Base-by-base conservation (phyloP, 2,888 invertebrate genomes). In the Hirtodrosophila duncani region DNA sequence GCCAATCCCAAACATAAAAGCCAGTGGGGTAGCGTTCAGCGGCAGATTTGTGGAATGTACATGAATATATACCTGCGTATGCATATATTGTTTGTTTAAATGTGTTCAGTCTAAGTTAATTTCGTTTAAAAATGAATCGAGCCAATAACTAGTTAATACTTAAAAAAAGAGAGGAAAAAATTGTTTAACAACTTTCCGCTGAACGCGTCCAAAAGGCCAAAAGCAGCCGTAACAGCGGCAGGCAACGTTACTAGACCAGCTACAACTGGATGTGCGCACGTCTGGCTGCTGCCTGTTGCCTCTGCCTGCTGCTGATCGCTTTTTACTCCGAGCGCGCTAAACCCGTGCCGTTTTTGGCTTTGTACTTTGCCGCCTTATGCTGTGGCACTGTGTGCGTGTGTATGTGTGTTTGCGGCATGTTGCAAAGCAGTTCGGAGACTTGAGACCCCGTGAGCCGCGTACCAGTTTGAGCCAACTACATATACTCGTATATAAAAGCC, bases 341-440 rank as follows among this genome's bases (percentile, higher is more conserved):
- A 71, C 84, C 85, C 84, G 84, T 84, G 84, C 84, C 84, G 83
- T 82, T 83, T 83, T 77, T 56, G 57, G 56, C 83, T 84, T 84
- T 84, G 84, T 79, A 75, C 75, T 83, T 72, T 79, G 83, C 84
- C 84, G 84, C 59, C 62, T 59, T 24, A 11, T 39, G 30, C 16
- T 31, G 31, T 9, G 11, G 31, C 16, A n/a, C n/a, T n/a, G n/a
- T 23, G 37, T 14, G 9, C 18, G 8, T 18, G 23, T 52, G 52
- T 34, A 43, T 46, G 58, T 45, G 33, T 41, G 59, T 71, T 68
- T 83, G 80, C 83, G 84, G 83, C 84, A 81, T 83, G 84, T 84
- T 83, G 83, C 83, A 84, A 83, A 82, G 82, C 72, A 69, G 64
- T 36, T 56, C 60, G 66, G 62, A 50, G 29, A 41, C 33, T 31